A percentile compares a stretch with the other conserved stretches of the same genome.
phyloP scores from a whole-genome alignment of 2,888 invertebrate species.

The Acanthosepion lycidas region DNA sequence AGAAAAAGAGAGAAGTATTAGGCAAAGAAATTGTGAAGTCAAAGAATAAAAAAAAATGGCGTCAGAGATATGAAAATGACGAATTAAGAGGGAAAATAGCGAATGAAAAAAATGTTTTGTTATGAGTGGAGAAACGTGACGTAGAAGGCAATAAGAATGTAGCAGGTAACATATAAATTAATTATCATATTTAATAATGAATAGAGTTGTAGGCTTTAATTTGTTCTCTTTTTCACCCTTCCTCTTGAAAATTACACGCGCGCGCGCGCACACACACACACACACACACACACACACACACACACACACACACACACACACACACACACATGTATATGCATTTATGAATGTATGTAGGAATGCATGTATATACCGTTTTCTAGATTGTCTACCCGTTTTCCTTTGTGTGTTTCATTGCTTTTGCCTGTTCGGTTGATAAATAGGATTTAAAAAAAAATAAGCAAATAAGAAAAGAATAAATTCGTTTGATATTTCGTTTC shows the following conservation, averaged over 20 bases:
- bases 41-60: background rate
- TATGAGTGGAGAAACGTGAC: background rate
- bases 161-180: background rate
- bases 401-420: background rate
- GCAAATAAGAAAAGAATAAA: background rate
- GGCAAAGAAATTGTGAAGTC: background rate
- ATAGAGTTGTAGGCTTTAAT: background rate
- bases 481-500: background rate
- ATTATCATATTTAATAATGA: slow-evolving; percentile 24
- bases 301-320: no score
- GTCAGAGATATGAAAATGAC: background rate
- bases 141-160: background rate
- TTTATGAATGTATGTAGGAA: background rate
- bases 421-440: background rate
- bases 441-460: background rate
- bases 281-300: no score
- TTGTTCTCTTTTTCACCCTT: background rate
- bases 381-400: background rate
- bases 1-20: background rate
- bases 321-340: background rate
- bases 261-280: no score
- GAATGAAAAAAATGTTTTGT: background rate
- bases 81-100: background rate
- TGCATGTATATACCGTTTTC: background rate
- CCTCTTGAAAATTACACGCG: background rate